These are phyloP conservation scores for Caenorhabditis afra DNA, from an alignment of 2,888 invertebrate genomes.

Conservation along the genomic window DNA sequence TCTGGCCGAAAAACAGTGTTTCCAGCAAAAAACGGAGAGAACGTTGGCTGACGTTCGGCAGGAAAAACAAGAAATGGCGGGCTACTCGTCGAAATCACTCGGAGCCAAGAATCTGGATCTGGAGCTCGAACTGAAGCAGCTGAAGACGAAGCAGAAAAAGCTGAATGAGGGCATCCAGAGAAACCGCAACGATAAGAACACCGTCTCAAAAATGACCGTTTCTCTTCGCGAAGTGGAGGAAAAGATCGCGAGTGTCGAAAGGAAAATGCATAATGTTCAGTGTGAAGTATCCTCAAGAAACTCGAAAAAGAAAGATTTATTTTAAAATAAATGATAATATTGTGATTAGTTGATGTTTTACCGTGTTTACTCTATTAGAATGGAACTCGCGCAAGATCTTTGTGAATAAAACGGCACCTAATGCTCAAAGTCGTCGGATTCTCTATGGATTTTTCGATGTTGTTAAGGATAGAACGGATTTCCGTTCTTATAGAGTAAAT, in stretches of 20 bases:
- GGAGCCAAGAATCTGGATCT: constrained; percentile 55
- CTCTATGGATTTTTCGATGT: too few relatives aligned
- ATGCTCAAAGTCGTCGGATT: too few relatives aligned
- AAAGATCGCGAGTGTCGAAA: constrained; percentile 45
- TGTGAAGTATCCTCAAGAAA: constrained; percentile 50
- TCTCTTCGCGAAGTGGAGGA: constrained; percentile 40
- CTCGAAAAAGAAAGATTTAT: constrained; percentile 58
- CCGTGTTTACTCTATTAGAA: neutral
- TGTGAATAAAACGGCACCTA: too few relatives aligned
- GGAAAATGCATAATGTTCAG: constrained; percentile 36
- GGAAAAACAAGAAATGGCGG: constrained; percentile 44
- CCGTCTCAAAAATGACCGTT: constrained; percentile 35
- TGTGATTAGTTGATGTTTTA: too few relatives aligned
- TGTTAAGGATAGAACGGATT: too few relatives aligned
- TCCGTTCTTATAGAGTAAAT: too few relatives aligned
- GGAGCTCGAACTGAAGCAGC: constrained; percentile 62
- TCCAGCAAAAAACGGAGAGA: constrained; percentile 33
- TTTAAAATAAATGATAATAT: constrained; percentile 26
- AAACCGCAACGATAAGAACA: constrained; percentile 57
- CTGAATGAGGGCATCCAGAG: constrained; percentile 62
- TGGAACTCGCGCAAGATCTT: too few relatives aligned
- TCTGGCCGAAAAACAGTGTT: neutral
- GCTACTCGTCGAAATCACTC: constrained; percentile 36
- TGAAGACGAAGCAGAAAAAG: constrained; percentile 62
- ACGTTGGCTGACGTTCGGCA: constrained; percentile 23